A percentile compares a stretch with the other conserved stretches of the same genome.
Conservation (phyloP, 2,797 vertebrate genomes). For the Coracias cyanogaster region DNA sequence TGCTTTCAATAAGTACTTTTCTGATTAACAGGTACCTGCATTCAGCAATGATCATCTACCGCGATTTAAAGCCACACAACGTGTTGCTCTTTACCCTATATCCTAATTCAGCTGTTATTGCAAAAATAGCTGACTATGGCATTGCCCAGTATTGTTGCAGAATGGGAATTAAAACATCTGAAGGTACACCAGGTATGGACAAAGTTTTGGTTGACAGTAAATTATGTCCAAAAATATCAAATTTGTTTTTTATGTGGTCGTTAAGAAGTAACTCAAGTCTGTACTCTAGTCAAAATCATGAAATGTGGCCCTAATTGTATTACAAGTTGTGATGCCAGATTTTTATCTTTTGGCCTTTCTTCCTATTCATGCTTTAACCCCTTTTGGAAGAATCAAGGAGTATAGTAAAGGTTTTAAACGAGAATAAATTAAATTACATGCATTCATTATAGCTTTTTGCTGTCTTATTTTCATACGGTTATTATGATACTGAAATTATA, state of each 20-base stretch:
- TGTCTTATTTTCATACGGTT: neutral
- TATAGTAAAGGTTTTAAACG: neutral
- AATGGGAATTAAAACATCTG: constrained; percentile 95
- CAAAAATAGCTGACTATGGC: constrained; percentile 97
- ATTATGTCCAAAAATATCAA: neutral
- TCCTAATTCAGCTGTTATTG: constrained; percentile 90
- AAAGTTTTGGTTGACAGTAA: neutral
- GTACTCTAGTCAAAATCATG: neutral
- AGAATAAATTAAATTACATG: neutral
- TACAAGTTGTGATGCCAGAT: neutral
- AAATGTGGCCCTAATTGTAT: neutral
- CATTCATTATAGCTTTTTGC: neutral
- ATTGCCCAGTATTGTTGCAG: constrained; percentile 97
- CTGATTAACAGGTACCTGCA: constrained; percentile 89
- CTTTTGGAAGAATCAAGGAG: neutral
- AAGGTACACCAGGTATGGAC: constrained; percentile 93
- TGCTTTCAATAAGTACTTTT: neutral
- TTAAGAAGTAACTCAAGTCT: neutral
- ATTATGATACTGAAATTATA: neutral
- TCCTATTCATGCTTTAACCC: neutral
- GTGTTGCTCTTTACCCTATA: constrained; percentile 94
- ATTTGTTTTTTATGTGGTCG: neutral
- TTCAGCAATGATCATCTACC: constrained; percentile 96
- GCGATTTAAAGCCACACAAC: constrained; percentile 97
- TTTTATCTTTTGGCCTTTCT: neutral